Evolutionary conservation across 2,113 vertebrate genomes (phyloP).

Genomic region (Mormyrus iriodes): DNA sequence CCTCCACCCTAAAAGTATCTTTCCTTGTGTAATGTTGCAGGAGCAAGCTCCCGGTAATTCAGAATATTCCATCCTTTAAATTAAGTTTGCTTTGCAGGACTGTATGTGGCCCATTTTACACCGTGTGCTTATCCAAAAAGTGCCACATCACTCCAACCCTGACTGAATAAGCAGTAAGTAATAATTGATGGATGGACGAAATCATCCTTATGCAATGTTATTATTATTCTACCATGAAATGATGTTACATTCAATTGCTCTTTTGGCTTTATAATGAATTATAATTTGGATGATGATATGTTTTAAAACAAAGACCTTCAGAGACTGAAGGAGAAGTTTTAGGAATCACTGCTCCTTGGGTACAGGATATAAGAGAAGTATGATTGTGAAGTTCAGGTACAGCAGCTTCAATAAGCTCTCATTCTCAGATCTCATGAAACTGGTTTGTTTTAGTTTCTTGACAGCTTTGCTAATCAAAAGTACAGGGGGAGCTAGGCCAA

Average conservation of each 20-base stretch:
- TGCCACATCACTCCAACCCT: neutral
- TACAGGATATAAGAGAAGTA: neutral
- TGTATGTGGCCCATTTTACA: neutral
- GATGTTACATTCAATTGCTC: slow-evolving; percentile 1
- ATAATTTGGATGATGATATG: neutral
- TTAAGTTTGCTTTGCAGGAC: neutral
- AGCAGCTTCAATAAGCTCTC: neutral
- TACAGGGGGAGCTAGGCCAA: neutral
- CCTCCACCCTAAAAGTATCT: neutral
- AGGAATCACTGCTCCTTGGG: neutral
- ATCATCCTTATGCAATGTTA: neutral
- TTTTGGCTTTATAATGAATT: slow-evolving; percentile 9
- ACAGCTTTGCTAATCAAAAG: neutral
- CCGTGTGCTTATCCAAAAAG: neutral
- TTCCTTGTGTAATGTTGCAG: neutral
- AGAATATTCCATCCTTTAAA: neutral
- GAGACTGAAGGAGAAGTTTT: neutral
- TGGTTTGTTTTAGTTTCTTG: neutral
- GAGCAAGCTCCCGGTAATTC: neutral
- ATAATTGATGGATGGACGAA: neutral
- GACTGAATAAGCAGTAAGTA: neutral
- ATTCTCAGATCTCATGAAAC: neutral
- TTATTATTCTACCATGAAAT: slow-evolving; percentile 1
- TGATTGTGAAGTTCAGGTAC: neutral
- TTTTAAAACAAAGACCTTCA: neutral